phyloP scores from a whole-genome alignment of 2,113 vertebrate genomes.

The Chamaea fasciata region DNA sequence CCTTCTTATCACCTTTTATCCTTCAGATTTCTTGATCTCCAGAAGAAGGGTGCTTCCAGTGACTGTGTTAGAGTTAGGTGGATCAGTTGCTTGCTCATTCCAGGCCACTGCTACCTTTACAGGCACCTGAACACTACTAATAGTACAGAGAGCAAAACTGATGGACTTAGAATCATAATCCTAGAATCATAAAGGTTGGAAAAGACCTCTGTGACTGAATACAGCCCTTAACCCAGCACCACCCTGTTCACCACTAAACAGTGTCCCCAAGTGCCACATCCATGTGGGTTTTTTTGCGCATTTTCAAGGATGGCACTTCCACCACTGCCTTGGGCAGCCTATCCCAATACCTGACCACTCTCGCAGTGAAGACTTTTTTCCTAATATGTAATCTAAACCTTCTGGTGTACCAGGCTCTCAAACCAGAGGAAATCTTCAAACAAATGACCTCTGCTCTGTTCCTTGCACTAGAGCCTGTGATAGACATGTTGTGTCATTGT shows the following conservation, averaged over 20 bases:
- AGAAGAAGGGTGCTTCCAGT: background rate
- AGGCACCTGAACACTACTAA: background rate
- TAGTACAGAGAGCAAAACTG: background rate
- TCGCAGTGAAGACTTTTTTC: background rate
- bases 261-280: background rate
- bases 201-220: rapidly evolving
- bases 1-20: background rate
- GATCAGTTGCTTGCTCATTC: background rate
- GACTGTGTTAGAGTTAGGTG: background rate
- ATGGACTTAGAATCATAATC: background rate
- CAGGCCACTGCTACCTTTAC: background rate
- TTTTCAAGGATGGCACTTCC: background rate
- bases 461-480: background rate
- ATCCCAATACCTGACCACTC: background rate
- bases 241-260: background rate
- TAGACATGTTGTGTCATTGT: background rate
- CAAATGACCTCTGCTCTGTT: background rate
- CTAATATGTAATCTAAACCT: background rate
- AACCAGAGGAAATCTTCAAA: background rate
- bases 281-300: rapidly evolving
- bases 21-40: background rate
- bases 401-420: background rate
- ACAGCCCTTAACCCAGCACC: background rate
- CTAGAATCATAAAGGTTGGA: background rate
- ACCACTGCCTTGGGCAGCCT: background rate